Evolutionary conservation across 2,888 invertebrate genomes (phyloP).

Genomic region (Archips xylosteana): DNA sequence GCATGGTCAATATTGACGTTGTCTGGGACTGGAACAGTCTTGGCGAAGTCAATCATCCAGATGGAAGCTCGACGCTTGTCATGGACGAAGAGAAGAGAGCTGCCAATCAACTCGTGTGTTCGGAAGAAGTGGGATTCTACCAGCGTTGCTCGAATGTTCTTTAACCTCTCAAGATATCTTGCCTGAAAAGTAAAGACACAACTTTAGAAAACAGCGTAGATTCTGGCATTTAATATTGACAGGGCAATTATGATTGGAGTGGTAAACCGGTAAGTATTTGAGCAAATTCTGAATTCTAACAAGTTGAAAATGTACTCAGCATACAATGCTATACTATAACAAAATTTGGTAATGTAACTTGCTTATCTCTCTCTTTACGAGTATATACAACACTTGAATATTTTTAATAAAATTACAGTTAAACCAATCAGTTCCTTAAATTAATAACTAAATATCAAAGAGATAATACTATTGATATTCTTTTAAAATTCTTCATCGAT

Average conservation of each 20-base stretch:
- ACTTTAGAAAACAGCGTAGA: conserved; percentile 21
- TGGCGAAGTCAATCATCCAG: conserved; percentile 99
- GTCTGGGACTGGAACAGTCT: conserved; percentile 93
- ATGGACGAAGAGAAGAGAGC: conserved; percentile 97
- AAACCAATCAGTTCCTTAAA: background rate
- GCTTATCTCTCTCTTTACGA: background rate
- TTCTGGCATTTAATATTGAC: background rate
- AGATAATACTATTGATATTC: background rate
- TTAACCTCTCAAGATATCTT: conserved; percentile 93
- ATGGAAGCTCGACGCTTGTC: conserved; percentile 94
- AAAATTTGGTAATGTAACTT: background rate
- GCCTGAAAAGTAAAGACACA: conserved; percentile 84
- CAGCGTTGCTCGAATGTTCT: conserved; percentile 93
- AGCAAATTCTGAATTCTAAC: conserved; percentile 22
- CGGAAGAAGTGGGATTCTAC: conserved; percentile 96
- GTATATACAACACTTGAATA: background rate
- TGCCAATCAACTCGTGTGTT: conserved; percentile 97
- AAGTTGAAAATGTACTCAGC: conserved; percentile 2
- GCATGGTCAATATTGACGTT: conserved; percentile 91
- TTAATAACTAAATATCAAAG: background rate
- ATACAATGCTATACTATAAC: background rate
- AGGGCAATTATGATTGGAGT: conserved; percentile 6
- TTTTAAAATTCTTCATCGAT: too few relatives aligned
- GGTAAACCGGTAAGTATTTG: conserved; percentile 6
- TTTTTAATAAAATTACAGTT: background rate